A percentile compares a stretch with the other conserved stretches of the same genome.
Evolutionary conservation across 2,888 invertebrate genomes (phyloP).

Genomic region (Amphimallon solstitiale): DNA sequence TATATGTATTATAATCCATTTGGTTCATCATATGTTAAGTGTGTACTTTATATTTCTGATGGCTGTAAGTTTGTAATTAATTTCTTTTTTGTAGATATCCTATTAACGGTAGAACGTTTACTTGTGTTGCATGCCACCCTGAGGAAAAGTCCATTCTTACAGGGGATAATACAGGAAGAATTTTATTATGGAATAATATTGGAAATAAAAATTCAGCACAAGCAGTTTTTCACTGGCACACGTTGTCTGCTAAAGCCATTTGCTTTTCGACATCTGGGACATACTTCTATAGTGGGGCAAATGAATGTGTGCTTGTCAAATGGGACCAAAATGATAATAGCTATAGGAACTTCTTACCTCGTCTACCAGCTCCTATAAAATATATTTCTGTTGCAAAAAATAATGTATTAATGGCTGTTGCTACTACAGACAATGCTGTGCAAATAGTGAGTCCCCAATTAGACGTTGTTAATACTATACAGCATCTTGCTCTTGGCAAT

Average conservation of each 20-base stretch:
- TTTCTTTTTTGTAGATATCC: conserved; percentile 45
- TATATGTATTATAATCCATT: conserved; percentile 45
- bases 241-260: conserved; percentile 73
- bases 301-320: conserved; percentile 80
- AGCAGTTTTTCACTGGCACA: conserved; percentile 80
- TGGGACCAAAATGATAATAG: conserved; percentile 71
- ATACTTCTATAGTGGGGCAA: conserved; percentile 79
- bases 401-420: conserved; percentile 72
- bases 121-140: conserved; percentile 76
- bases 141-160: conserved; percentile 72
- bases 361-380: conserved; percentile 74
- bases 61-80: conserved; percentile 9
- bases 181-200: conserved; percentile 70
- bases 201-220: conserved; percentile 58
- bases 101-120: conserved; percentile 61
- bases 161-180: conserved; percentile 74
- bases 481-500: conserved; percentile 74
- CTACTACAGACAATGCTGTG: conserved; percentile 76
- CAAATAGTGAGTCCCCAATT: conserved; percentile 68
- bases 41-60: conserved; percentile 45
- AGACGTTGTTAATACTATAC: conserved; percentile 69
- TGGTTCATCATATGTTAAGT: conserved; percentile 13
- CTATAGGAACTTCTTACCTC: conserved; percentile 72
- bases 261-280: conserved; percentile 73
- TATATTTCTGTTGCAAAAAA: conserved; percentile 71